Percentiles rank a stretch among this genome's conserved stretches.
phyloP scores from a whole-genome alignment of 2,113 vertebrate genomes.

The Ibidorhyncha struthersii region DNA sequence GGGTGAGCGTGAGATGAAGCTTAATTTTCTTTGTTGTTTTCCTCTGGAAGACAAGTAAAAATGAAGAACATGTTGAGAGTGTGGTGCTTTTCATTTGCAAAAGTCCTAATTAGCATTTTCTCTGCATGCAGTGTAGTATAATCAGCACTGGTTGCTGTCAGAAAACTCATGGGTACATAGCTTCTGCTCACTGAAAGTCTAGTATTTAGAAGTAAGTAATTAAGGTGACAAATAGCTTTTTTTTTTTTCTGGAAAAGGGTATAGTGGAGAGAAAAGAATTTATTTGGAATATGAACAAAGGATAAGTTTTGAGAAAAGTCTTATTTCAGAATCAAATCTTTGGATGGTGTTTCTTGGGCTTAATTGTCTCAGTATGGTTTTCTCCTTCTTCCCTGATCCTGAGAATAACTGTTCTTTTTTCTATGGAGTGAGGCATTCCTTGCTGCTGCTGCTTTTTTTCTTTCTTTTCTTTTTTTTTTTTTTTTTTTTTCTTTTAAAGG shows the following conservation, averaged over 20 bases:
- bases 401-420: background rate
- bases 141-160: conserved; percentile 39
- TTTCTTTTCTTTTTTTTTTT: too few relatives aligned
- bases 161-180: conserved; percentile 23
- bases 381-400: background rate
- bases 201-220: background rate
- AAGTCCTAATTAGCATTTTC: conserved; percentile 71
- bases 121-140: conserved; percentile 7
- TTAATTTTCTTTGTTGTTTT: conserved; percentile 63
- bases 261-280: background rate
- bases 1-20: conserved; percentile 64
- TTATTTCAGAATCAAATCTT: background rate
- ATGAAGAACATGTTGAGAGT: conserved; percentile 30
- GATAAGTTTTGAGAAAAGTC: background rate
- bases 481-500: background rate
- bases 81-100: conserved; percentile 56
- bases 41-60: conserved; percentile 45
- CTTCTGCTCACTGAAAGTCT: background rate
- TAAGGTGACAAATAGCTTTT: background rate
- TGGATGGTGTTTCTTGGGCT: background rate
- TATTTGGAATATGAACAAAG: background rate
- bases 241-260: background rate
- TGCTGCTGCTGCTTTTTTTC: background rate
- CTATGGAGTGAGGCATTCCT: background rate
- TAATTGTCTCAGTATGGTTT: background rate